Conservation (phyloP, 2,888 invertebrate genomes). For the Cataglyphis rosenhaueri region DNA sequence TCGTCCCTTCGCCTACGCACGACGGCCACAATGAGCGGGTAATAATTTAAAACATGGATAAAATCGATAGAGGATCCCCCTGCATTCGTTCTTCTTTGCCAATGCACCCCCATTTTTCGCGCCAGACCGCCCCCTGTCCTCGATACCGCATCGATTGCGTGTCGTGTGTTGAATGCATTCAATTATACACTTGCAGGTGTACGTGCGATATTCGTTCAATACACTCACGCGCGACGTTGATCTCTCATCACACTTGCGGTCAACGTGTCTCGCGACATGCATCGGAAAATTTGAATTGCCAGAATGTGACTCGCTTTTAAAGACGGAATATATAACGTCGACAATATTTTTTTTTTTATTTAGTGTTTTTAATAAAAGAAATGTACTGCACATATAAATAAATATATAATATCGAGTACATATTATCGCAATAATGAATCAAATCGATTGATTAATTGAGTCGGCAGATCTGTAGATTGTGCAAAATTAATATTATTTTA, state of each 20-base stretch:
- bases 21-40: slow-evolving; percentile 72
- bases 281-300: not conserved
- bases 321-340: not conserved
- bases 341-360: not conserved
- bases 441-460: slow-evolving; percentile 77
- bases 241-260: slow-evolving; percentile 11
- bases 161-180: slow-evolving; percentile 53
- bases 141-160: slow-evolving; percentile 44
- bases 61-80: slow-evolving; percentile 76
- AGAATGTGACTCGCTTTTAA: not conserved
- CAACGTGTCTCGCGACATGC: not conserved
- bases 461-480: slow-evolving; percentile 72
- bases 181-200: slow-evolving; percentile 27
- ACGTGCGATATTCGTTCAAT: slow-evolving; percentile 34
- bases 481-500: slow-evolving; percentile 75
- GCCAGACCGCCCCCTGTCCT: slow-evolving; percentile 46
- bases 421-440: slow-evolving; percentile 71
- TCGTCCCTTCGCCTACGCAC: slow-evolving; percentile 56
- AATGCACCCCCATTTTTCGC: slow-evolving; percentile 64
- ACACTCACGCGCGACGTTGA: slow-evolving; percentile 45
- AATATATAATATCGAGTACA: not conserved
- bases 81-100: slow-evolving; percentile 19
- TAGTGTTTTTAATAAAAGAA: not conserved
- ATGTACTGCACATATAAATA: not conserved
- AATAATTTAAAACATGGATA: slow-evolving; percentile 81